These are phyloP conservation scores for Leuciscus idus DNA, from an alignment of 2,113 vertebrate species.

Conservation along the genomic window DNA sequence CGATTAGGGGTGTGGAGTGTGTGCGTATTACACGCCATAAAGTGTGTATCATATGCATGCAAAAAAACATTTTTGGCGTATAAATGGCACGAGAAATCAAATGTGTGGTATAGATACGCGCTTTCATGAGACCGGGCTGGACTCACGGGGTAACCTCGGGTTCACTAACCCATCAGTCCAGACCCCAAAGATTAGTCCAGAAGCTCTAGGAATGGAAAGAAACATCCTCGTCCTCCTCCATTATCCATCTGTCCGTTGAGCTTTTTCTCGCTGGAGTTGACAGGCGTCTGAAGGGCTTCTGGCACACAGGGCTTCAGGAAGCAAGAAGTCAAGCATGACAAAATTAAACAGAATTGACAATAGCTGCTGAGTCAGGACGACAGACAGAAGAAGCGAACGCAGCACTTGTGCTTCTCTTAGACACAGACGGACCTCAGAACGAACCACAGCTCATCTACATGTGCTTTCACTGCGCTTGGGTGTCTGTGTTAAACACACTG, in stretches of 20 bases:
- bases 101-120: too few relatives aligned
- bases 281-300: constrained; percentile 71
- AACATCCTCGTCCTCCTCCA: constrained; percentile 5
- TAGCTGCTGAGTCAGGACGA: constrained; percentile 75
- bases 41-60: too few relatives aligned
- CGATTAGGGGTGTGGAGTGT: too few relatives aligned
- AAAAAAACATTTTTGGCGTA: too few relatives aligned
- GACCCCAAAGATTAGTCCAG: too few relatives aligned
- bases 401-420: constrained; percentile 6
- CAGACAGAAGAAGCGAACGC: constrained; percentile 18
- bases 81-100: too few relatives aligned
- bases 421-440: neutral
- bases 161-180: too few relatives aligned
- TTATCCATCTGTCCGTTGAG: constrained; percentile 55
- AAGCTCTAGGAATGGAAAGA: neutral
- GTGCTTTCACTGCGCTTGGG: neutral
- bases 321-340: constrained; percentile 68
- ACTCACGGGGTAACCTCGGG: too few relatives aligned
- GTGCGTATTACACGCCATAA: too few relatives aligned
- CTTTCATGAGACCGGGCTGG: too few relatives aligned
- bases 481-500: neutral
- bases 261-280: constrained; percentile 71
- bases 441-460: neutral
- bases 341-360: constrained; percentile 77
- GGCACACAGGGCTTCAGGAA: constrained; percentile 65